Evolutionary conservation across 2,113 vertebrate species (phyloP).

Genomic region (Boleophthalmus pectinirostris): DNA sequence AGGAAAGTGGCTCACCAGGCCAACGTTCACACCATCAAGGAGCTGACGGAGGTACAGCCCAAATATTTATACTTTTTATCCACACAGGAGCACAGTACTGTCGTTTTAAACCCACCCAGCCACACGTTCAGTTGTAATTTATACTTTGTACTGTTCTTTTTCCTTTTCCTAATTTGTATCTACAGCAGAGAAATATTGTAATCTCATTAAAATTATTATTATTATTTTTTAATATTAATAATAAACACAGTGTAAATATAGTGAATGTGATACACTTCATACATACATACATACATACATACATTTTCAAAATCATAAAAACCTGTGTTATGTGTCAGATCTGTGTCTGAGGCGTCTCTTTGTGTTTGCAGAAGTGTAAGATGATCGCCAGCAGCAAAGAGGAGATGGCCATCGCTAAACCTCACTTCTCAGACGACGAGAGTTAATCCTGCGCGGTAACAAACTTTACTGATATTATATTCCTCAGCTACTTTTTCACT

Average conservation of each 20-base stretch:
- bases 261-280: too few relatives aligned
- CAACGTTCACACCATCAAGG: conserved; percentile 93
- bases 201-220: too few relatives aligned
- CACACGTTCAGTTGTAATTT: too few relatives aligned
- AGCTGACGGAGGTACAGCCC: conserved; percentile 94
- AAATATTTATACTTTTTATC: background rate
- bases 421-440: conserved; percentile 92
- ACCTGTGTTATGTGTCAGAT: background rate
- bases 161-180: too few relatives aligned
- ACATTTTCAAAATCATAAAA: background rate
- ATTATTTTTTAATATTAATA: too few relatives aligned
- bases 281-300: background rate
- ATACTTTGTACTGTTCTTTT: too few relatives aligned
- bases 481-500: too few relatives aligned
- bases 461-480: too few relatives aligned
- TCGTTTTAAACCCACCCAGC: too few relatives aligned
- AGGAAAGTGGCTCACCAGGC: conserved; percentile 92
- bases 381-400: conserved; percentile 98
- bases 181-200: too few relatives aligned
- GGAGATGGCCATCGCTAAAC: conserved; percentile 91
- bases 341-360: conserved; percentile 5
- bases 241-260: too few relatives aligned
- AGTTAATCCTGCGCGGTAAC: conserved; percentile 62
- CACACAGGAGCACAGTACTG: background rate
- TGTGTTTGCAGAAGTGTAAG: conserved; percentile 91